phyloP scores from a whole-genome alignment of 2,113 vertebrate genomes.

The Siniperca knerii region DNA sequence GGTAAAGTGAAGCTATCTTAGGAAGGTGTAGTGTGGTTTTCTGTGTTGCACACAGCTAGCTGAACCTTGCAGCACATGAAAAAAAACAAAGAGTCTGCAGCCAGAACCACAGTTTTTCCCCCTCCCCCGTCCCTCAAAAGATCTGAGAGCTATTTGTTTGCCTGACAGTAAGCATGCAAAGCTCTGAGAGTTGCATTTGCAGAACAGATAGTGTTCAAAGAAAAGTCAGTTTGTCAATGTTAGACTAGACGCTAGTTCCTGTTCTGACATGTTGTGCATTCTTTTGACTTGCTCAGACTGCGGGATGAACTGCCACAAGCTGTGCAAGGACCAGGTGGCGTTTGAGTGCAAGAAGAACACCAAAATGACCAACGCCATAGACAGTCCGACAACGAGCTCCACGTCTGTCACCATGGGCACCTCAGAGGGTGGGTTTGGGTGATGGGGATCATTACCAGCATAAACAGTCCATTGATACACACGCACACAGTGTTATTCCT shows the following conservation, averaged over 20 bases:
- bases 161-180: conserved; percentile 57
- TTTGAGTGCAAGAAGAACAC: conserved; percentile 97
- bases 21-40: conserved; percentile 72
- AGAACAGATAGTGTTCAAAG: conserved; percentile 54
- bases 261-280: conserved; percentile 66
- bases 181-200: conserved; percentile 59
- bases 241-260: conserved; percentile 44
- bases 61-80: conserved; percentile 67
- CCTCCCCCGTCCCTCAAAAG: conserved; percentile 56
- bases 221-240: conserved; percentile 35
- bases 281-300: conserved; percentile 86
- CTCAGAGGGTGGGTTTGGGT: conserved; percentile 82
- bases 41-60: conserved; percentile 55
- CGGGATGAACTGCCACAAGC: conserved; percentile 97
- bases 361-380: conserved; percentile 82
- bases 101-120: conserved; percentile 64
- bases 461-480: background rate
- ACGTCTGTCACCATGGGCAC: conserved; percentile 82
- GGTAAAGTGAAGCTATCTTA: conserved; percentile 47
- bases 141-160: conserved; percentile 66
- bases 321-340: conserved; percentile 96
- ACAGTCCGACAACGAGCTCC: conserved; percentile 85
- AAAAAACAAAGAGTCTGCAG: conserved; percentile 44
- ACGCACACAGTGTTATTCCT: background rate
- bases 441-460: conserved; percentile 37